phyloP scores from a whole-genome alignment of 2,888 invertebrate genomes.

The Anoncus sp. region DNA sequence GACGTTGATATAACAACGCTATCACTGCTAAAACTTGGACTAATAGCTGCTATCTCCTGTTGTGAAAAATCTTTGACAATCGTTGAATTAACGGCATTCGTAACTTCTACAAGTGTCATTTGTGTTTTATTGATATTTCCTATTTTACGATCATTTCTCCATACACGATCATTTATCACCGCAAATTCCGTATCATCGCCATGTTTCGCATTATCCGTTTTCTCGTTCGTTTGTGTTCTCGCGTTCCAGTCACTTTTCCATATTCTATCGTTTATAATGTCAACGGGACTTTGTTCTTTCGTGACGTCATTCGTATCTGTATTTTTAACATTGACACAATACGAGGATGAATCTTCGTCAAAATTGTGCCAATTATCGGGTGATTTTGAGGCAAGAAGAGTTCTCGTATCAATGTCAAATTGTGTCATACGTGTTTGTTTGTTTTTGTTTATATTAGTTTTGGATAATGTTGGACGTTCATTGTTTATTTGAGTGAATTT shows the following conservation, averaged over 20 bases:
- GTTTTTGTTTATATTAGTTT: slow-evolving; percentile 56
- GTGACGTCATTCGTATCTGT: slow-evolving; percentile 56
- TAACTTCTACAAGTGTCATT: slow-evolving; percentile 78
- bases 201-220: slow-evolving; percentile 55
- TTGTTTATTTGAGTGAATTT: slow-evolving; percentile 38
- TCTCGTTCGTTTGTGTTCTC: slow-evolving; percentile 63
- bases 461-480: slow-evolving; percentile 50
- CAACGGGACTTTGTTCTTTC: slow-evolving; percentile 72
- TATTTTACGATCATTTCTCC: too few relatives aligned
- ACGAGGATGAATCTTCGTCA: slow-evolving; percentile 22
- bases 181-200: slow-evolving; percentile 74
- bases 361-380: slow-evolving; percentile 25
- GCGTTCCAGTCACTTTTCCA: slow-evolving; percentile 79
- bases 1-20: slow-evolving; percentile 80
- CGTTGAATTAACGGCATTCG: slow-evolving; percentile 72
- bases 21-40: slow-evolving; percentile 81
- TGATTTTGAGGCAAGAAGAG: not conserved
- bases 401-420: slow-evolving; percentile 47
- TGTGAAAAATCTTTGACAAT: slow-evolving; percentile 69
- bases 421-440: slow-evolving; percentile 56
- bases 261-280: slow-evolving; percentile 80
- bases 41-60: slow-evolving; percentile 72
- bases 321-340: slow-evolving; percentile 59
- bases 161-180: slow-evolving; percentile 76
- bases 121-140: slow-evolving; percentile 56